Percentiles rank a stretch among this genome's conserved stretches.
phyloP scores from a whole-genome alignment of 1,140 invertebrate species.

The Doryteuthis pealeii region DNA sequence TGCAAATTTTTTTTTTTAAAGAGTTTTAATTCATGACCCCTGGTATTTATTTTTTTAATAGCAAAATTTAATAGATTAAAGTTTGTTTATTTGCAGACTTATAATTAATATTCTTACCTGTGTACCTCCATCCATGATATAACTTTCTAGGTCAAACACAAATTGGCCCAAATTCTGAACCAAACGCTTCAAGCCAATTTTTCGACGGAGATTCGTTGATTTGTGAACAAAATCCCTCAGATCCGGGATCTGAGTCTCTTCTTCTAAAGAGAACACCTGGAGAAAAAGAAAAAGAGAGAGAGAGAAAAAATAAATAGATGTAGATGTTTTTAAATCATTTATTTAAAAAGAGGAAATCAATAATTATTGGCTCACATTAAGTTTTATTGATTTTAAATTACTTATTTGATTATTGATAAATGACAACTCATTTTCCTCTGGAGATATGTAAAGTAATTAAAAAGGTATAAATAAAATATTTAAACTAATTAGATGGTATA shows the following conservation, averaged over 20 bases:
- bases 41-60: no score
- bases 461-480: no score
- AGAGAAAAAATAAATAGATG: background rate
- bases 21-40: no score
- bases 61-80: no score
- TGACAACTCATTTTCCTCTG: no score
- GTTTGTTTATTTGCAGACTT: no score
- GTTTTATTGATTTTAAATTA: no score
- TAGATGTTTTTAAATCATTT: background rate
- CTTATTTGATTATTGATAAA: no score
- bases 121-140: slow-evolving; percentile 24
- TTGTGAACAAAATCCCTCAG: slow-evolving; percentile 24
- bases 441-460: no score
- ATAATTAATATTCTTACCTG: slow-evolving; percentile 6
- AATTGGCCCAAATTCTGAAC: slow-evolving; percentile 25
- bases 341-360: background rate
- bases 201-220: slow-evolving; percentile 6
- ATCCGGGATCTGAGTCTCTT: slow-evolving; percentile 28
- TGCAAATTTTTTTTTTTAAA: no score
- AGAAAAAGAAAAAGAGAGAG: background rate
- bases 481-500: no score
- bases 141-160: slow-evolving; percentile 30
- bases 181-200: slow-evolving; percentile 19
- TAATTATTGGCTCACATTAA: no score
- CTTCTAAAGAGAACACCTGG: slow-evolving; percentile 23